These are phyloP conservation scores for Florisuga fusca DNA, from an alignment of 2,797 vertebrate genomes.

Conservation along the genomic window DNA sequence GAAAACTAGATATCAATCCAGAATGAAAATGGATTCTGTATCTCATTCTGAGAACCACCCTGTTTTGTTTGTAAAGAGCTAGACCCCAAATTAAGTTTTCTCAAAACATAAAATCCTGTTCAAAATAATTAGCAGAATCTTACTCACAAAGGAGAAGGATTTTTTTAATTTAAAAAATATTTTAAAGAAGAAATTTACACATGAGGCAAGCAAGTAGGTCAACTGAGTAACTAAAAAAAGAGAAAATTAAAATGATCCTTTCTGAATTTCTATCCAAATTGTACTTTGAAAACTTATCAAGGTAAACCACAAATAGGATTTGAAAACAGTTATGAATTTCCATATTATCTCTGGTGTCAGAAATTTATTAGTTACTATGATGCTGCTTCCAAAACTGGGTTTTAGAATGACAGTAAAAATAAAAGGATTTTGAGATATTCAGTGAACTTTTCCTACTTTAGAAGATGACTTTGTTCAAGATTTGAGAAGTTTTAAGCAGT, in stretches of 20 bases:
- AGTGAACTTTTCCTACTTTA: not conserved
- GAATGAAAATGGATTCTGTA: not conserved
- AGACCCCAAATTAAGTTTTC: not conserved
- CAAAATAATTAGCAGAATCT: not conserved
- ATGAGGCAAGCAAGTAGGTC: not conserved
- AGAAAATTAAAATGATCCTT: not conserved
- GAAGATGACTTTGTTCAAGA: not conserved
- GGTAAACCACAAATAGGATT: not conserved
- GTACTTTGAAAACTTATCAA: not conserved
- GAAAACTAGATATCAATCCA: not conserved
- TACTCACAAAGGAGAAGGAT: not conserved
- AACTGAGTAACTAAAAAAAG: not conserved
- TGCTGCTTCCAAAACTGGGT: not conserved
- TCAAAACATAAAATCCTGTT: not conserved
- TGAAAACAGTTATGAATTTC: not conserved
- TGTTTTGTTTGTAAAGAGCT: not conserved
- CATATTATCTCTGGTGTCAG: not conserved
- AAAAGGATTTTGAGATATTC: not conserved
- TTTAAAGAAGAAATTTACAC: not conserved
- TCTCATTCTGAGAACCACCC: not conserved
- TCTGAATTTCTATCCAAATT: not conserved
- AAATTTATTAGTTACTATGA: not conserved
- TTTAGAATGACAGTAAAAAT: not conserved
- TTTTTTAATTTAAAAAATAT: not conserved
- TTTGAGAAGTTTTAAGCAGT: not conserved